A percentile compares a stretch with the other conserved stretches of the same genome.
Conservation (phyloP, 2,797 vertebrate genomes). For the Acanthurus lineatus region DNA sequence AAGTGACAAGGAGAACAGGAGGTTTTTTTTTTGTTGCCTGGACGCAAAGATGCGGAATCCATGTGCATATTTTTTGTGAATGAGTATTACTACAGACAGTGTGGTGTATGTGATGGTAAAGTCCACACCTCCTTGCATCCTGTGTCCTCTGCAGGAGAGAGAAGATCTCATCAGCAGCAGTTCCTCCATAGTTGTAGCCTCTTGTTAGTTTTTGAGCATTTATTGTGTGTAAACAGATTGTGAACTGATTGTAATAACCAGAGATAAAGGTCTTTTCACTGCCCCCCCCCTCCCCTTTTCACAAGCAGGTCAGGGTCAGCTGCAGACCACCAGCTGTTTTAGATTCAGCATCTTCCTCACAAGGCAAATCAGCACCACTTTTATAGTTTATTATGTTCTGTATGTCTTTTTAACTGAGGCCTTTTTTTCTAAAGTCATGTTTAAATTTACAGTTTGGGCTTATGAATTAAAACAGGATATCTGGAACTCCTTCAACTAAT, state of each 20-base stretch:
- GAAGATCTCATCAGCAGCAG: slow-evolving; percentile 7
- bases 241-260: background rate
- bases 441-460: too few relatives aligned
- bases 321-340: background rate
- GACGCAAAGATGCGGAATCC: slow-evolving; percentile 43
- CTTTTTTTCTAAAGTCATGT: background rate
- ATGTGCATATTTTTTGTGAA: slow-evolving; percentile 63
- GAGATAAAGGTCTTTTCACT: background rate
- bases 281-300: background rate
- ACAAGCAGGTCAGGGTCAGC: slow-evolving; percentile 7
- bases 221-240: background rate
- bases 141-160: slow-evolving; percentile 39
- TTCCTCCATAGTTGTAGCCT: slow-evolving; percentile 19
- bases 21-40: slow-evolving; percentile 43
- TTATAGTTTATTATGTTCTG: too few relatives aligned
- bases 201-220: background rate
- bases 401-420: background rate
- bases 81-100: slow-evolving; percentile 56
- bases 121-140: slow-evolving; percentile 53
- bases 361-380: background rate
- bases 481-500: background rate
- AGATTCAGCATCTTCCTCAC: background rate
- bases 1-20: slow-evolving; percentile 22
- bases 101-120: slow-evolving; percentile 44
- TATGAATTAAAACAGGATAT: background rate